Base-by-base conservation (phyloP, 2,113 vertebrate species). In the Puma concolor region DNA sequence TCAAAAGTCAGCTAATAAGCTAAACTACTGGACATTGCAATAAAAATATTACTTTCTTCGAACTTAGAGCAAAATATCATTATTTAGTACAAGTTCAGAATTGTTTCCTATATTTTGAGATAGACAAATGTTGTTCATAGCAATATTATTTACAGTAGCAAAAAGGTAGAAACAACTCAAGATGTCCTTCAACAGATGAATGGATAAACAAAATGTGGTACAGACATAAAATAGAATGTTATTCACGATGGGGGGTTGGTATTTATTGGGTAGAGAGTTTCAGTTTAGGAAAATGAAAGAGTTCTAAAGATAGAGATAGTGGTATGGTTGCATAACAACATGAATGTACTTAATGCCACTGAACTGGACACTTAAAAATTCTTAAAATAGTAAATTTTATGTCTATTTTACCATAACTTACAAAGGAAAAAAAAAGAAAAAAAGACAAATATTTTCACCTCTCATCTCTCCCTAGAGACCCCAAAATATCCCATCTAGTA, bases 371-470 rank as follows among this genome's bases (percentile, higher is more conserved):
- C 41, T 72, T 54, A n/a, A 41, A 92, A 69, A 66, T 66, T 33
- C 17, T 36, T 82, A 93, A 71, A 54, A 92, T 2, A 12, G 27
- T 38, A 81, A 60, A 74, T 89, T 85, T 67, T 82, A 81, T 5
- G 12, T 21, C 5, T 97, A 50, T 86, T 44, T 89, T 74, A 79
- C 25, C 82, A 77, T 41, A 57, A 57, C 17, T 95, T 60, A 83
- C 29, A 50, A 86, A 77, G 31, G 36, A 41, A 72, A 64, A 29
- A 66, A n/a, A 66, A 90, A 60, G 38, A 79, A 81, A 72, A 72
- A 3, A 83, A 33, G 29, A 36, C 63, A 92, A 94, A 33, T 87
- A 84, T 95, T 95, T 95, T 92, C 94, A 97, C 5, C 27, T 17
- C 29, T 8, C 29, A 27, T 29, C 92, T 90, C 60, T 94, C 16